phyloP scores from a whole-genome alignment of 2,113 vertebrate genomes.

The Phylloscopus trochiloides region DNA sequence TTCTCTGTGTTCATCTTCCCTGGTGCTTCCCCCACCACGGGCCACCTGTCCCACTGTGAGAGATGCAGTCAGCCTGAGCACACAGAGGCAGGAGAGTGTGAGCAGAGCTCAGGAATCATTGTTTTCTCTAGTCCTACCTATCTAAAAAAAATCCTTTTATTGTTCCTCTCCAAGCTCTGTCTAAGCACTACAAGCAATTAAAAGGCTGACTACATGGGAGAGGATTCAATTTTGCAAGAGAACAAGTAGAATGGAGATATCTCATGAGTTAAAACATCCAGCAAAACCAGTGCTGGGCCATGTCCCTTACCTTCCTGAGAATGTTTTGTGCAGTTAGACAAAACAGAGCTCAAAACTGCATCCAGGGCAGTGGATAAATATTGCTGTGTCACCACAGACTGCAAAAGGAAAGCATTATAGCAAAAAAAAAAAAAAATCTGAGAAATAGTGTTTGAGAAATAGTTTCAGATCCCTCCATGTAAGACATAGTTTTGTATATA shows the following conservation, averaged over 20 bases:
- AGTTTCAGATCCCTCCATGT: neutral
- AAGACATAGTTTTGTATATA: accelerated
- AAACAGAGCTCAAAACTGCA: neutral
- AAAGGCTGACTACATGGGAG: neutral
- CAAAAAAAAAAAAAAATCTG: neutral
- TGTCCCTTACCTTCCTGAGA: neutral
- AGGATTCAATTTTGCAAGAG: neutral
- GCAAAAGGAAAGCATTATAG: neutral
- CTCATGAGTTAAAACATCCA: neutral
- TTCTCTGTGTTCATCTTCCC: neutral
- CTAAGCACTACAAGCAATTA: neutral
- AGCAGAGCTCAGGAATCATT: neutral
- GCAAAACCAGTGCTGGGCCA: neutral
- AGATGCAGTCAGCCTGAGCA: neutral
- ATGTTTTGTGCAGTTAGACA: neutral
- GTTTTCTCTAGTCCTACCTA: neutral
- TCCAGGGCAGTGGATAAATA: neutral
- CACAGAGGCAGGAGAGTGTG: neutral
- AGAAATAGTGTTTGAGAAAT: neutral
- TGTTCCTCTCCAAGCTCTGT: neutral
- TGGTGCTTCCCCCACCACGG: neutral
- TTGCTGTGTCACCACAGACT: neutral
- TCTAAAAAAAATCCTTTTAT: neutral
- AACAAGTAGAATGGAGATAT: neutral
- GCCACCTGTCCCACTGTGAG: neutral